phyloP scores from a whole-genome alignment of 2,113 vertebrate genomes.

The Lophotis ruficrista region DNA sequence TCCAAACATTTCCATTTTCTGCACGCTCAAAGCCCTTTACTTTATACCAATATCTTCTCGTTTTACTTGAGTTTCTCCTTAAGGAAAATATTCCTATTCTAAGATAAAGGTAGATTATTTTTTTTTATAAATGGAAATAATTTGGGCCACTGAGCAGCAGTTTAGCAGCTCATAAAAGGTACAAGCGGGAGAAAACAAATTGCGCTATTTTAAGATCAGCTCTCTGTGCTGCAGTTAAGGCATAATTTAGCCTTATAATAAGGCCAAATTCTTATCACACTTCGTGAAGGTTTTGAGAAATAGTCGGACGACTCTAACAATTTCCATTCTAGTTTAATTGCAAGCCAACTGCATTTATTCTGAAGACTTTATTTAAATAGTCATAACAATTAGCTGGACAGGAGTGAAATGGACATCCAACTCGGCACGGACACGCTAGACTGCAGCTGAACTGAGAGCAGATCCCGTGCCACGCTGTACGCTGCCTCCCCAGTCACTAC shows the following conservation, averaged over 20 bases:
- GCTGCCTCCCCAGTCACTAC: rapidly evolving
- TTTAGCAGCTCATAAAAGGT: background rate
- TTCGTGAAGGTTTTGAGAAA: background rate
- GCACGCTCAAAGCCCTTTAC: background rate
- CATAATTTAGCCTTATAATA: background rate
- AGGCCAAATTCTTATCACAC: background rate
- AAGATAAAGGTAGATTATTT: background rate
- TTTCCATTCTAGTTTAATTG: background rate
- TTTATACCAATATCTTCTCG: background rate
- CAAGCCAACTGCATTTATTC: background rate
- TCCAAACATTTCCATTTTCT: background rate
- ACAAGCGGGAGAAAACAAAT: background rate
- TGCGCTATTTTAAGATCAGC: background rate
- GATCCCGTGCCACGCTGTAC: rapidly evolving
- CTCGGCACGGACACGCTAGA: background rate
- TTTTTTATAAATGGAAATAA: background rate
- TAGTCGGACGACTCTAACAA: background rate
- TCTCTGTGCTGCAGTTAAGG: background rate
- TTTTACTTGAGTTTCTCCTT: background rate
- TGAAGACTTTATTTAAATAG: background rate
- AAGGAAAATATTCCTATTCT: background rate
- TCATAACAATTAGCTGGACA: background rate
- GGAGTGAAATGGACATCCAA: background rate
- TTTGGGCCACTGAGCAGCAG: background rate
- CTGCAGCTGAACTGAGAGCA: background rate